These are phyloP conservation scores for Setophaga petechia DNA, from an alignment of 2,113 vertebrate species.

Conservation along the genomic window DNA sequence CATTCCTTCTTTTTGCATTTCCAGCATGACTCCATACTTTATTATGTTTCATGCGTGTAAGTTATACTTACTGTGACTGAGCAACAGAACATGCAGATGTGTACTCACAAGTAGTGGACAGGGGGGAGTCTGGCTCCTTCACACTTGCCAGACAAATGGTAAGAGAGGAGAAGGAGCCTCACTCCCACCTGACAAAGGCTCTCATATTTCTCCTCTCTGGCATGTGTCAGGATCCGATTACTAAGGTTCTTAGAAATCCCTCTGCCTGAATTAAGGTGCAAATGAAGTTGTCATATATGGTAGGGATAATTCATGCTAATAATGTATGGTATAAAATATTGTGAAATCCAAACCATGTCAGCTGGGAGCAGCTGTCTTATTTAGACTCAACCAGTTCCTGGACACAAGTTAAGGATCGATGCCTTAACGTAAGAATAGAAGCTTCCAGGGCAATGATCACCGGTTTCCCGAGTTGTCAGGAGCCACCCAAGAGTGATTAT, in stretches of 20 bases:
- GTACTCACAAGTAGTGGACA: too few relatives aligned
- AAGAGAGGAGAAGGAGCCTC: not conserved
- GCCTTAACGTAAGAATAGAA: too few relatives aligned
- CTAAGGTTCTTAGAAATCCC: not conserved
- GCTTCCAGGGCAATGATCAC: too few relatives aligned
- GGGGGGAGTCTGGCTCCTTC: not conserved
- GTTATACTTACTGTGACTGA: not conserved
- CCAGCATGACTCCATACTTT: not conserved
- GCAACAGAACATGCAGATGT: not conserved
- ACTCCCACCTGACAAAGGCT: not conserved
- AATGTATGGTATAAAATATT: too few relatives aligned
- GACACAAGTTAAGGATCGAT: too few relatives aligned
- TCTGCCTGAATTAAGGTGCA: not conserved
- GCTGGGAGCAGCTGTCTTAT: too few relatives aligned
- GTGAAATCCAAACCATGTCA: too few relatives aligned
- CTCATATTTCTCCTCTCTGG: not conserved
- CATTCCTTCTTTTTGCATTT: not conserved
- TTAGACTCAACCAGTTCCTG: too few relatives aligned
- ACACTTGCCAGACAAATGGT: not conserved
- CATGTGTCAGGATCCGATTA: rapidly evolving
- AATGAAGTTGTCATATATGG: not conserved
- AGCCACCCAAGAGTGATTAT: too few relatives aligned
- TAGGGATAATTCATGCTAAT: too few relatives aligned
- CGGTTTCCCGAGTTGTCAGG: too few relatives aligned
- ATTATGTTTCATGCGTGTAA: not conserved